Conservation (phyloP, 2,113 vertebrate genomes). For the Cairina moschata region DNA sequence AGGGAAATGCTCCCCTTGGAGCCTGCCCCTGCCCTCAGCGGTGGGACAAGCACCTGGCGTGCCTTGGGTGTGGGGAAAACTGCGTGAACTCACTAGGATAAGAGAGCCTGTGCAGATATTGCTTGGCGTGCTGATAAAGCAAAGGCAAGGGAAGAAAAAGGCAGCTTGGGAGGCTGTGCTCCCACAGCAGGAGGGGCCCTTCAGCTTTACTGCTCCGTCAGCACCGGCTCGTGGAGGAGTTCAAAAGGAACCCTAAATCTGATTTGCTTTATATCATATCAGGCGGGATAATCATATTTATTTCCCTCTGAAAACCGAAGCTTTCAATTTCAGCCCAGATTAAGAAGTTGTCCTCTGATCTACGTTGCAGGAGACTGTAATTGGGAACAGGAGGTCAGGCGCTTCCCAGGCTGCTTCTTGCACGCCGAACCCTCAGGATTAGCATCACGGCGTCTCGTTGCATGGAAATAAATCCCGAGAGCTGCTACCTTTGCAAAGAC, state of each 20-base stretch:
- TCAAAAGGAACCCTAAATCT: neutral
- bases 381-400: neutral
- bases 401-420: neutral
- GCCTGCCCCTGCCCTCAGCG: neutral
- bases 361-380: neutral
- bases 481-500: neutral
- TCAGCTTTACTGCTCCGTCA: neutral
- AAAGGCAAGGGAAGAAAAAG: neutral
- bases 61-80: neutral
- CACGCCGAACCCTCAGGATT: neutral
- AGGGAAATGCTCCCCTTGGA: neutral
- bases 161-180: neutral
- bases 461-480: neutral
- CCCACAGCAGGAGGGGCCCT: too few relatives aligned
- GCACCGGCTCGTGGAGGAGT: neutral
- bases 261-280: neutral
- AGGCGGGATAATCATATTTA: neutral
- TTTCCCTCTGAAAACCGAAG: neutral
- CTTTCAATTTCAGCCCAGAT: neutral
- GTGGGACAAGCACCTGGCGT: neutral
- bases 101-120: neutral
- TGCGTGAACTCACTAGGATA: neutral
- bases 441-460: neutral
- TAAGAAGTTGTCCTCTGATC: neutral
- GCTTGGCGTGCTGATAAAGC: neutral